Base-by-base conservation (phyloP, 2,888 invertebrate species). In the Pedicia rivosa region DNA sequence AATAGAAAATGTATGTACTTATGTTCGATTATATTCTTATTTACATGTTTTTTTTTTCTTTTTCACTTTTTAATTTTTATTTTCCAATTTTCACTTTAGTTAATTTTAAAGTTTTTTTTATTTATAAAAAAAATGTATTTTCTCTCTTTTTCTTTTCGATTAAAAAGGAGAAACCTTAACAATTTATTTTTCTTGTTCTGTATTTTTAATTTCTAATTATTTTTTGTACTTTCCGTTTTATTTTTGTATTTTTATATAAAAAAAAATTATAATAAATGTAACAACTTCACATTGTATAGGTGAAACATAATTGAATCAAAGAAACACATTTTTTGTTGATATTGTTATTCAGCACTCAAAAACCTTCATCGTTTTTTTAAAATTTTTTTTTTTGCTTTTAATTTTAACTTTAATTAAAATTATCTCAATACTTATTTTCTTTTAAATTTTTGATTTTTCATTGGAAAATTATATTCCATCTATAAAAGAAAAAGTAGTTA, bases 261-360 rank as follows among this genome's bases (percentile, higher is more conserved):
- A 24, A 9, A 10, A 24, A 9, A 9, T 24, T 10, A 24, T 9
- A 24, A 9, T 24, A 9, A 9, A 9, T 8, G 16, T 17, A 30
- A 30, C 12, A 30, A 30, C 19, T 30, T 30, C 19, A 30, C 16
- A 10, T 30, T 30, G 17, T 30, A 12, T 30, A 30, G 19, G 12
- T 17, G 30, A 10, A 30, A 30, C 30, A 30, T 30, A 17, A 30
- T 16, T 30, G 19, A 30, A 30, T 30, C 30, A 17, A 30, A 30
- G 5, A 12, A 30, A 17, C 30, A 30, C 30, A 30, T 30, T 16
- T 30, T 30, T 30, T 29, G 15, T 10, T 10, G 8, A 24, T 17
- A 7, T 30, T 9, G 8, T 9, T 17, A 16, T 30, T 30, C 30
- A 30, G 12, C 19, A 17, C 16, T 5, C 30, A n/a, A 30, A 28